phyloP scores from a whole-genome alignment of 1,140 invertebrate genomes.

The Globodera rostochiensis region DNA sequence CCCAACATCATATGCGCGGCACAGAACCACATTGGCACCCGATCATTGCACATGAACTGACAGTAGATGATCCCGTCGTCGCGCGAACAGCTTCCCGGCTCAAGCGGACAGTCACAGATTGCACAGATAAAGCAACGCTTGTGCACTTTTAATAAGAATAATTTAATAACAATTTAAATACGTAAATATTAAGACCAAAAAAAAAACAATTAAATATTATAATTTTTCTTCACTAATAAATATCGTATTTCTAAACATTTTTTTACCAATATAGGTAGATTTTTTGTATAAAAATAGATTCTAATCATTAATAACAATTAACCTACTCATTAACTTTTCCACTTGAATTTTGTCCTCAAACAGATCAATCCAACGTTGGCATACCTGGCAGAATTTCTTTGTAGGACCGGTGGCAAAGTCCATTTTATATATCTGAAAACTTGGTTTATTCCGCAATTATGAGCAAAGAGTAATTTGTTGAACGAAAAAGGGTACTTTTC shows the following conservation, averaged over 20 bases:
- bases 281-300: not conserved
- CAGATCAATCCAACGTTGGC: constrained; percentile 21
- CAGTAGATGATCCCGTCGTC: constrained; percentile 30
- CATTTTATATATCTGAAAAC: not conserved
- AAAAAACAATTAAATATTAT: too few species aligned
- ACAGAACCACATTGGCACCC: constrained; percentile 27
- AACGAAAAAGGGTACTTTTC: too few species aligned
- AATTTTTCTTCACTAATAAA: too few species aligned
- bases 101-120: constrained; percentile 25
- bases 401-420: constrained; percentile 22
- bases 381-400: constrained; percentile 26
- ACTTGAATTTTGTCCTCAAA: constrained; percentile 27
- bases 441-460: too few species aligned
- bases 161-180: too few species aligned
- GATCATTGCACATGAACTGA: constrained; percentile 29
- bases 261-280: not conserved
- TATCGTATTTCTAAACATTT: not conserved
- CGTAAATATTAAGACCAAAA: too few species aligned
- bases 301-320: too few species aligned
- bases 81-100: constrained; percentile 27
- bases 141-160: constrained; percentile 3
- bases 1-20: constrained; percentile 33
- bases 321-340: constrained; percentile 26
- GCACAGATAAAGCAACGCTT: constrained; percentile 29
- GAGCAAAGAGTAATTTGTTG: too few species aligned